Conservation (phyloP, 1,140 invertebrate species). For the Vanessa atalanta region DNA sequence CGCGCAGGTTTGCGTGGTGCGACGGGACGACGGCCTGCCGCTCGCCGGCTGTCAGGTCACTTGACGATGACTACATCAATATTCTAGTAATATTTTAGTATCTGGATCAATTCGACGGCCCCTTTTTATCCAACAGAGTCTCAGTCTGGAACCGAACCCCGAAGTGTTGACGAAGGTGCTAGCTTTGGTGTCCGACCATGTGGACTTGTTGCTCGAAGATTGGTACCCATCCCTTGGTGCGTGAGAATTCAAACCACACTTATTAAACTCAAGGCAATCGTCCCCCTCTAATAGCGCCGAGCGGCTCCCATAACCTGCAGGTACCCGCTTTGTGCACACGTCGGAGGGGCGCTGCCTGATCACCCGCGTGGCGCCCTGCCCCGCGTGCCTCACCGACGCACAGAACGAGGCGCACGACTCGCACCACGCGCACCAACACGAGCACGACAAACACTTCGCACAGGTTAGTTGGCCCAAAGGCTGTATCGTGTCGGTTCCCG, state of each 20-base stretch:
- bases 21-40: slow-evolving; percentile 82
- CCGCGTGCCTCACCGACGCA: slow-evolving; percentile 85
- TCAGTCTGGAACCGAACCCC: slow-evolving; percentile 87
- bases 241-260: neutral
- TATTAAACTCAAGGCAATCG: neutral
- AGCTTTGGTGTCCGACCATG: slow-evolving; percentile 96
- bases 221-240: slow-evolving; percentile 96
- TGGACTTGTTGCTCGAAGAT: slow-evolving; percentile 98
- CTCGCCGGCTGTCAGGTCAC: slow-evolving; percentile 83
- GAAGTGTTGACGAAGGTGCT: slow-evolving; percentile 92
- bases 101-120: too few relatives aligned
- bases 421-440: slow-evolving; percentile 19
- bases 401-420: slow-evolving; percentile 47
- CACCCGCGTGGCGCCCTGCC: slow-evolving; percentile 96
- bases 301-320: slow-evolving; percentile 51
- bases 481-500: too few relatives aligned
- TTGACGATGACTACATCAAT: too few relatives aligned
- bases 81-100: too few relatives aligned
- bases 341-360: slow-evolving; percentile 97
- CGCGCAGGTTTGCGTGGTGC: slow-evolving; percentile 86
- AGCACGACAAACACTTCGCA: slow-evolving; percentile 43
- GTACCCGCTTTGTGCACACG: slow-evolving; percentile 98
- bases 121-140: slow-evolving; percentile 54
- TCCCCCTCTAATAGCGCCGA: neutral
- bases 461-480: slow-evolving; percentile 37